Conservation (phyloP, 1,140 invertebrate species). For the Apis mellifera region DNA sequence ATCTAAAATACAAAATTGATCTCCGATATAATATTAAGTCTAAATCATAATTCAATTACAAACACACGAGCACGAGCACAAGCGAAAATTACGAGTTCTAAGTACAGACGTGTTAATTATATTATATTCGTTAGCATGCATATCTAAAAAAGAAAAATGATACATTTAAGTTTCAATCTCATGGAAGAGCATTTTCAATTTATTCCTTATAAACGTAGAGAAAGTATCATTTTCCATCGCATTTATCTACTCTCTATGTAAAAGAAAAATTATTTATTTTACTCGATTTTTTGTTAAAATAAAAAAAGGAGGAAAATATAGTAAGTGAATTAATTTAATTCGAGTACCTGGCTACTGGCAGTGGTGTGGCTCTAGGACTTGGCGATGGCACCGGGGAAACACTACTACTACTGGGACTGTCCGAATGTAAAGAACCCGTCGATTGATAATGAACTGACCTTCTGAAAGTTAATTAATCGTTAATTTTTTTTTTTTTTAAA, state of each 20-base stretch:
- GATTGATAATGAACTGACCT: slow-evolving; percentile 91
- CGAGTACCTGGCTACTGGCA: slow-evolving; percentile 79
- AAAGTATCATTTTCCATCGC: not conserved
- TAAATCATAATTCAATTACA: not conserved
- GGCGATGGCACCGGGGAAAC: slow-evolving; percentile 92
- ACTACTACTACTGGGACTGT: slow-evolving; percentile 91
- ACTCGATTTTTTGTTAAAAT: not conserved
- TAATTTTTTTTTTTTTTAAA: too few relatives aligned
- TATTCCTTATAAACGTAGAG: not conserved
- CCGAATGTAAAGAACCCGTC: slow-evolving; percentile 91
- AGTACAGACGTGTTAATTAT: not conserved
- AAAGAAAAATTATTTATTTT: not conserved
- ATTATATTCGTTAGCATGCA: not conserved
- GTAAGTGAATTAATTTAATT: slow-evolving; percentile 10
- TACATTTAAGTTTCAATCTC: not conserved
- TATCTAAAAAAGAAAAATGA: not conserved
- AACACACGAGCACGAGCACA: not conserved
- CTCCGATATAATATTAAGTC: not conserved
- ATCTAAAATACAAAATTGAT: too few relatives aligned
- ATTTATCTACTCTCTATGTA: not conserved
- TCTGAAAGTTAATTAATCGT: slow-evolving; percentile 75
- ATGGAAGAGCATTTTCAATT: not conserved
- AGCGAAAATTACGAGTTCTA: not conserved
- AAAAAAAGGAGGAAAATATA: not conserved
- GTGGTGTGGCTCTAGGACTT: slow-evolving; percentile 88